Evolutionary conservation across 2,113 vertebrate species (phyloP).

Genomic region (Sterna hirundo): DNA sequence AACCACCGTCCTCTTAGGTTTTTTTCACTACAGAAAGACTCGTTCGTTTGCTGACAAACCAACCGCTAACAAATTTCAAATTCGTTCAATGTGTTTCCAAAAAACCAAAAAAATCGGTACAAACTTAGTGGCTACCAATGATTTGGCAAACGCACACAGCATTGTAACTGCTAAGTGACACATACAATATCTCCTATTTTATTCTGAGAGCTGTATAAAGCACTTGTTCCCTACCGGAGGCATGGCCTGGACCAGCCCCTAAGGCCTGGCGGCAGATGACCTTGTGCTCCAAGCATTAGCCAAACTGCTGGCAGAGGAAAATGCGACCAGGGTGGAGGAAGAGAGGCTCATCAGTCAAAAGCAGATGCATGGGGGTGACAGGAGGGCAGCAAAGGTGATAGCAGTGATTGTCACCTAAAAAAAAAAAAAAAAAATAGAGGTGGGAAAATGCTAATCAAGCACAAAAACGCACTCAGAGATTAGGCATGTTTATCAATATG

Average conservation of each 20-base stretch:
- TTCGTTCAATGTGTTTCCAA: neutral
- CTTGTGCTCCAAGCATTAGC: neutral
- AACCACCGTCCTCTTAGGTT: fast-evolving
- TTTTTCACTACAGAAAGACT: neutral
- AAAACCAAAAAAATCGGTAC: no score
- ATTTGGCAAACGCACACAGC: neutral
- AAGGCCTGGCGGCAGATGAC: neutral
- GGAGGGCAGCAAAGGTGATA: neutral
- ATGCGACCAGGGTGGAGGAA: fast-evolving
- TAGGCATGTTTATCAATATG: neutral
- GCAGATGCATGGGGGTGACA: neutral
- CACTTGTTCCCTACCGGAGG: neutral
- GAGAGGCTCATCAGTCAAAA: neutral
- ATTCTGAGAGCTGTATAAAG: neutral
- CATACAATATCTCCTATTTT: fast-evolving
- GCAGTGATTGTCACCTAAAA: neutral
- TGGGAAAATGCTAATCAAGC: neutral
- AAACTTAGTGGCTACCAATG: fast-evolving
- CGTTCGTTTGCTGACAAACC: neutral
- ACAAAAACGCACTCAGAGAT: neutral
- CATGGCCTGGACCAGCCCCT: neutral
- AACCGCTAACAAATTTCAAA: neutral
- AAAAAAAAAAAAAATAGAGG: neutral
- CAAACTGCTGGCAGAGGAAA: neutral
- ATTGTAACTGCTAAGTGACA: neutral